phyloP scores from a whole-genome alignment of 2,113 vertebrate genomes.

The Anser brachyrhynchus region DNA sequence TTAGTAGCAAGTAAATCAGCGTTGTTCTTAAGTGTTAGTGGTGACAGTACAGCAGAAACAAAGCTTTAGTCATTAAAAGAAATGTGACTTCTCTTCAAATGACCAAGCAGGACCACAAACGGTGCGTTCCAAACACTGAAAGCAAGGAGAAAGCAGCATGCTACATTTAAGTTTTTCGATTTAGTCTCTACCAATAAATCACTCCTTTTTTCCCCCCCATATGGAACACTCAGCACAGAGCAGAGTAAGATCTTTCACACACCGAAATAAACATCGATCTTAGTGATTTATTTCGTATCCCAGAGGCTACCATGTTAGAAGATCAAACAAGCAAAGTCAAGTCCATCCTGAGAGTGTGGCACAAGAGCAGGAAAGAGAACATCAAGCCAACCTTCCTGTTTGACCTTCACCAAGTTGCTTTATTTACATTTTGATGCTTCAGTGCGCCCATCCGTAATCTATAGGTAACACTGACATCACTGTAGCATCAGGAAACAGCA shows the following conservation, averaged over 20 bases:
- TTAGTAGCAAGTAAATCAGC: not conserved
- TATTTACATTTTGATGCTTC: not conserved
- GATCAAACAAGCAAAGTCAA: not conserved
- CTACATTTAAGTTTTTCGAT: not conserved
- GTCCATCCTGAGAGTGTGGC: not conserved
- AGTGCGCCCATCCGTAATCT: not conserved
- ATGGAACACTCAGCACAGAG: constrained; percentile 12
- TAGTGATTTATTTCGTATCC: not conserved
- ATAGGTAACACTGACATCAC: not conserved
- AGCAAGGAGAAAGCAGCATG: not conserved
- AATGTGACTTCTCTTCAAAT: constrained; percentile 14
- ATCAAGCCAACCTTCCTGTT: not conserved
- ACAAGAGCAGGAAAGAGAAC: not conserved
- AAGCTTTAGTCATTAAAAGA: constrained; percentile 16
- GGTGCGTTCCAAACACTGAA: not conserved
- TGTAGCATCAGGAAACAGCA: not conserved
- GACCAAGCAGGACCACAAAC: not conserved
- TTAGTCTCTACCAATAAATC: not conserved
- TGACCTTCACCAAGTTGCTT: not conserved
- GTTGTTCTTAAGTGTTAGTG: constrained; percentile 18
- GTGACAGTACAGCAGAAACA: constrained; percentile 17
- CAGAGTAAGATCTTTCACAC: not conserved
- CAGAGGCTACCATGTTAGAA: not conserved
- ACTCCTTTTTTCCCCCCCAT: not conserved
- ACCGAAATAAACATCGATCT: not conserved